Base-by-base conservation (phyloP, 2,888 invertebrate genomes). In the Megamerina dolium region DNA sequence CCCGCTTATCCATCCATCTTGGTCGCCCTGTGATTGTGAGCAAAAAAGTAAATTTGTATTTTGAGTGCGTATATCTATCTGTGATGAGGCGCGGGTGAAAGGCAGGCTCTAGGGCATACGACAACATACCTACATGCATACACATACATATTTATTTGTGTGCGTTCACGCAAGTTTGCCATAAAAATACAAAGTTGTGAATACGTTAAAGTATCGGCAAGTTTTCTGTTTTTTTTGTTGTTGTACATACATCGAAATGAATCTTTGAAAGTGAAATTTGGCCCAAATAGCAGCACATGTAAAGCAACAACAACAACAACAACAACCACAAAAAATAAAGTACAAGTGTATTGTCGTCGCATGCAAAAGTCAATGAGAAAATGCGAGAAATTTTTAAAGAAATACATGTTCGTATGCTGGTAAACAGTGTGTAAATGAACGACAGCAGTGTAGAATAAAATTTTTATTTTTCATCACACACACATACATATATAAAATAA, bases 171-270 rank as follows among this genome's bases (percentile, higher is more conserved):
- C 18, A 37, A 21, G 36, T 31, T 30, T 37, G 14, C 21, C 16
- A 16, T 31, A 16, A 16, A 5, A 16, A 37, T 32, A n/a, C 37
- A 37, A 37, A 37, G 37, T 37, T 43, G 37, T 37, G 37, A 26
- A 43, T 29, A 32, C 37, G 26, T 37, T 12, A 31, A 42, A 42
- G 37, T 31, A 37, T 18, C 31, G 20, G 16, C 29, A 19, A 35
- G 41, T 17, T 14, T 13, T 16, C 21, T 10, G 20, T 27, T 30
- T 13, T 10, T 14, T 13, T 14, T 19, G 14, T 21, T 20, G 19
- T 8, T 17, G 35, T 14, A 21, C n/a, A n/a, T n/a, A n/a, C n/a
- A n/a, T n/a, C n/a, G n/a, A n/a, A n/a, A n/a, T n/a, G n/a, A n/a
- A n/a, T n/a, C 21, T 18, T 42, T 17, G 14, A 37, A 18, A 17